phyloP scores from a whole-genome alignment of 2,888 invertebrate species.

The Odontothrips loti region DNA sequence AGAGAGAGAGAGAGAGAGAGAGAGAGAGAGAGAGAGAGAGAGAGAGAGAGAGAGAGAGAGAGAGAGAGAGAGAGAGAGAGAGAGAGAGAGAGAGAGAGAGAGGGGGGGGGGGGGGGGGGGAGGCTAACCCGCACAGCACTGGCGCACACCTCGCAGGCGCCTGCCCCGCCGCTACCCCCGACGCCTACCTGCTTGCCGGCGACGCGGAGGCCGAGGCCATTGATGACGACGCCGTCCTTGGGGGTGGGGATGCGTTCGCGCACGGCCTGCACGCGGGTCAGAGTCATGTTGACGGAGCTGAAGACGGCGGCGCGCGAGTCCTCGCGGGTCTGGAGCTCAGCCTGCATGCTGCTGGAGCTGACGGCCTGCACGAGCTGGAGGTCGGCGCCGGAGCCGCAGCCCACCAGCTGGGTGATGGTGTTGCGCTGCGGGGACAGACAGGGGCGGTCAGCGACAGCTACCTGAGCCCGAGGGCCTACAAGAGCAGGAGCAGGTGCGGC shows the following conservation, averaged over 20 bases:
- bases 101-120: too few species aligned
- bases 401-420: slow-evolving; percentile 33
- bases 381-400: slow-evolving; percentile 35
- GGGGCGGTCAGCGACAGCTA: too few species aligned
- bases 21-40: too few species aligned
- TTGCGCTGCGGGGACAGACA: slow-evolving; percentile 31
- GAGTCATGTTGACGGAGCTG: slow-evolving; percentile 21
- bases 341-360: slow-evolving; percentile 32
- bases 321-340: slow-evolving; percentile 32
- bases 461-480: too few species aligned
- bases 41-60: too few species aligned
- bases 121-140: too few species aligned
- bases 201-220: slow-evolving; percentile 5
- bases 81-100: too few species aligned
- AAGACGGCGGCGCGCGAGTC: neutral
- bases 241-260: neutral
- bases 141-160: too few species aligned
- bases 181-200: neutral
- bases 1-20: too few species aligned
- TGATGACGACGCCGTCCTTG: slow-evolving; percentile 21
- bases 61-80: too few species aligned
- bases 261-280: neutral
- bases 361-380: slow-evolving; percentile 33
- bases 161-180: too few species aligned
- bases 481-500: too few species aligned